Evolutionary conservation across 2,797 vertebrate species (phyloP), one percentile per base, ranked within the genome.

Genomic region (Tolypeutes matacus): DNA sequence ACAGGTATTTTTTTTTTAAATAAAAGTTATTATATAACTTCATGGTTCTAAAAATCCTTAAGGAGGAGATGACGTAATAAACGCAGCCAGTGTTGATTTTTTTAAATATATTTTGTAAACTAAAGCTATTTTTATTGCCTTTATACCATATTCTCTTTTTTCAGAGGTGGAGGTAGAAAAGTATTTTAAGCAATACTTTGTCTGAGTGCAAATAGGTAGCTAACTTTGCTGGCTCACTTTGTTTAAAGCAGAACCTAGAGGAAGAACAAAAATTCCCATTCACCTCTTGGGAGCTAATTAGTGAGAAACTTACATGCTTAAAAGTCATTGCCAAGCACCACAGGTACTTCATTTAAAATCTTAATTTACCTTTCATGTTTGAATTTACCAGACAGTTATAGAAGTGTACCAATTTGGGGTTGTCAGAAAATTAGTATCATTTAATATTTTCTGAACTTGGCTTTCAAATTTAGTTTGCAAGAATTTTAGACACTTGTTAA

Each of bases 261-360:
- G 96, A 97, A 97, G 89, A 80, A 94, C 84, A 82, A 89, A 89
- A 97, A 91, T 49, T 42, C 14, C 62, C 93, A 64, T 53, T 89
- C 34, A 93, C 91, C 98, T 98, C 98, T n/a, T 89, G 98, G 98
- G 98, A 98, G 96, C 98, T 98, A 98, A 97, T 98, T 98, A 98
- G 97, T 0, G 15, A 69, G 96, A 92, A 97, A 98, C 95, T 84
- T 65, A 89, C 82, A 93, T 20, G 75, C 96, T 97, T 95, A 92
- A 95, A 95, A 97, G 86, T 96, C 21, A 87, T 93, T 97, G 98
- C 92, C 91, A 92, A 72, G 77, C 21, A n/a, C 96, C 76, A 93
- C 69, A 39, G 67, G 86, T 85, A 93, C 7, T 96, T 97, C 93
- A 98, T 98, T 98, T 97, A 95, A 95, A 39, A 86, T 72, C 95